phyloP scores from a whole-genome alignment of 2,888 invertebrate genomes.

The Pilophorus perplexus region DNA sequence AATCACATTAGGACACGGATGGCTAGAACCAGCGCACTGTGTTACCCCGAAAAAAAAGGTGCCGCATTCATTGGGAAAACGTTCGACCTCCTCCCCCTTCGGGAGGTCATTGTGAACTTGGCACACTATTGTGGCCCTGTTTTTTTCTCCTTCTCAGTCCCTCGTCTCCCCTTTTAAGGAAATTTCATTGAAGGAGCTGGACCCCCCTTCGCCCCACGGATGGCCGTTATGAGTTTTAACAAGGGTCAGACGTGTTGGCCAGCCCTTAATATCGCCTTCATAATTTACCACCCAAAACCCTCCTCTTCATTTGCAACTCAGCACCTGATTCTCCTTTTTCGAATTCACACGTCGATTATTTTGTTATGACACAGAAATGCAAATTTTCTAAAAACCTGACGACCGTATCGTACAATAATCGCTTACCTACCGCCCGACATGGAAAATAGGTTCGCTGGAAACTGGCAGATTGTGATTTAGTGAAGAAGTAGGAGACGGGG shows the following conservation, averaged over 20 bases:
- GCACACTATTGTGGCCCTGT: conserved; percentile 10
- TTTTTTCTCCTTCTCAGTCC: conserved; percentile 13
- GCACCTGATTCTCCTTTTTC: background rate
- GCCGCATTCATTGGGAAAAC: conserved; percentile 31
- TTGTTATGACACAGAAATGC: background rate
- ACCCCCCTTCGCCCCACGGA: conserved; percentile 10
- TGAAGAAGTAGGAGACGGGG: too few relatives aligned
- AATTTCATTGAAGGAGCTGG: conserved; percentile 35
- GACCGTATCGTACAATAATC: too few relatives aligned
- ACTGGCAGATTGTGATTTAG: too few relatives aligned
- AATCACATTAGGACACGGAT: conserved; percentile 39
- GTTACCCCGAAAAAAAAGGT: conserved; percentile 35
- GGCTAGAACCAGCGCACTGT: conserved; percentile 23
- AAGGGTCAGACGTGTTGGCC: conserved; percentile 30
- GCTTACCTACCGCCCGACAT: too few relatives aligned
- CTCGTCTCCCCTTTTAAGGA: conserved; percentile 27
- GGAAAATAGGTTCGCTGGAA: too few relatives aligned
- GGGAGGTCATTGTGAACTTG: conserved; percentile 20
- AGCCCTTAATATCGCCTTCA: conserved; percentile 18
- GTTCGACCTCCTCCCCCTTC: background rate
- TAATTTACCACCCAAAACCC: conserved; percentile 12
- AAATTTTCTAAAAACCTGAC: too few relatives aligned
- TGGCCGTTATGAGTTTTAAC: conserved; percentile 37
- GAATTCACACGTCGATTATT: background rate
- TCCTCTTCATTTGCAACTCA: background rate